phyloP scores from a whole-genome alignment of 2,113 vertebrate species.

The Pelvicachromis taeniatus region DNA sequence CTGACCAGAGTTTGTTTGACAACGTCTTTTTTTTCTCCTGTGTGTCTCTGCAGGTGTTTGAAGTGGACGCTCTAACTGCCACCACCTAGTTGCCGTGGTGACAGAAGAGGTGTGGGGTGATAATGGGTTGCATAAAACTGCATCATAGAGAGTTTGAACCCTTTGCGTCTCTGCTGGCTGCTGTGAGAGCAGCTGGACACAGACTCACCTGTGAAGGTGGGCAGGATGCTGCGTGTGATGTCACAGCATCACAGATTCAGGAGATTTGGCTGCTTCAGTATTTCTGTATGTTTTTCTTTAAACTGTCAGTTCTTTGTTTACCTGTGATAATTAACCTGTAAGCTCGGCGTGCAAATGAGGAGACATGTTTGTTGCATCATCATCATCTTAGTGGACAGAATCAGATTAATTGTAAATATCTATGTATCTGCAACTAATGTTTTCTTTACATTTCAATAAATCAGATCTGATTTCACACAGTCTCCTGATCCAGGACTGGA shows the following conservation, averaged over 20 bases:
- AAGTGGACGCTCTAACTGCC: conserved; percentile 58
- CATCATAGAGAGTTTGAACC: neutral
- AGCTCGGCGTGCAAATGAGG: no score
- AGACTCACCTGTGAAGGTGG: neutral
- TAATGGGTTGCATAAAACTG: neutral
- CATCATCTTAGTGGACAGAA: neutral
- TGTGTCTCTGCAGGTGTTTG: conserved; percentile 51
- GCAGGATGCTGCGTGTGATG: no score
- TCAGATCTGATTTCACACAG: neutral
- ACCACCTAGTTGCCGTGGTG: neutral
- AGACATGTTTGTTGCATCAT: no score
- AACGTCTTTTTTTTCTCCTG: neutral
- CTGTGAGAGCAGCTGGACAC: neutral
- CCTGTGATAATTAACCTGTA: no score
- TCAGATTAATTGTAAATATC: neutral
- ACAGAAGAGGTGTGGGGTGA: neutral
- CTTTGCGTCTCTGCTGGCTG: neutral
- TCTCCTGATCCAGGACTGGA: neutral
- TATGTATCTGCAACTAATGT: neutral
- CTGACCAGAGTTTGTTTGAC: neutral
- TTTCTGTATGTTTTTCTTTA: neutral
- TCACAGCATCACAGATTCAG: no score
- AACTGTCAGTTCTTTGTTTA: no score
- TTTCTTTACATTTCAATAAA: neutral
- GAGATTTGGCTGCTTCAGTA: neutral